Conservation (phyloP, 2,797 vertebrate species). For the Morus bassanus region DNA sequence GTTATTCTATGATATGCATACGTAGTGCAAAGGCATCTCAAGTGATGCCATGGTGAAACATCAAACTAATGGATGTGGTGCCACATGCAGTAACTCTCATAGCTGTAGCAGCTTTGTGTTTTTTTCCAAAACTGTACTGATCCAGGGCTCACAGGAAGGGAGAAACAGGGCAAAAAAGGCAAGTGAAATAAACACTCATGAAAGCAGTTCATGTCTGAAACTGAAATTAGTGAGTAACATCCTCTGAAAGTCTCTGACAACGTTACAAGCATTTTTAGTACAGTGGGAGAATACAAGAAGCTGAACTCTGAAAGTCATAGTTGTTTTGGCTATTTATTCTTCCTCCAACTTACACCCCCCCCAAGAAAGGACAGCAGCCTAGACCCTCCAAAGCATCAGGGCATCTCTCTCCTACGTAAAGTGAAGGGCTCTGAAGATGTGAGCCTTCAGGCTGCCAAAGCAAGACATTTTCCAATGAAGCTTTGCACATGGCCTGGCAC, state of each 20-base stretch:
- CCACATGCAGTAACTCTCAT: not conserved
- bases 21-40: not conserved
- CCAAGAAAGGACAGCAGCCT: not conserved
- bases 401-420: fast-evolving
- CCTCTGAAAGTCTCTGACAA: conserved; percentile 8
- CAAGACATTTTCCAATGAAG: not conserved
- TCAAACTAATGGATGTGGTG: not conserved
- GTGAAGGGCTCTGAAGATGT: not conserved
- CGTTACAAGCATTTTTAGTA: not conserved
- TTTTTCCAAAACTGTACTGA: not conserved
- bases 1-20: not conserved
- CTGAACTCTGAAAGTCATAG: not conserved
- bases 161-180: not conserved
- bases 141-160: not conserved
- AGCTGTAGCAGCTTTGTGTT: not conserved
- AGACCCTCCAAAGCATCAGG: not conserved
- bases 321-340: not conserved
- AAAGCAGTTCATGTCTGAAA: not conserved
- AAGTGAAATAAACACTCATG: not conserved
- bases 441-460: not conserved
- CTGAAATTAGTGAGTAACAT: conserved; percentile 24
- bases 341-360: not conserved
- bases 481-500: fast-evolving
- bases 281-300: not conserved
- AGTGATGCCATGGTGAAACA: not conserved